phyloP scores from a whole-genome alignment of 2,797 vertebrate species.

The Anguilla anguilla region DNA sequence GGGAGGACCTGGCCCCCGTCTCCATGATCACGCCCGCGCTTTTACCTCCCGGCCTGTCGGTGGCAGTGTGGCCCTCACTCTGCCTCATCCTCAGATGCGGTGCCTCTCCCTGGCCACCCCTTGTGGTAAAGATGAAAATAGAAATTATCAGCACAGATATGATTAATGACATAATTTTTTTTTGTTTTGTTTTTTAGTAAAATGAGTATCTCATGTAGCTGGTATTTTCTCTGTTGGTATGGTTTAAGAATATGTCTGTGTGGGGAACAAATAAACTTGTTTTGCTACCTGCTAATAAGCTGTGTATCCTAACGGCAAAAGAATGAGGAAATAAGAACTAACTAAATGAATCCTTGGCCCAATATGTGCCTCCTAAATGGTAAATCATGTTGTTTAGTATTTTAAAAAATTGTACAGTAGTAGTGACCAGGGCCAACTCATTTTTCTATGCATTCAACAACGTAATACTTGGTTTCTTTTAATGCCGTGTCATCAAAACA shows the following conservation, averaged over 20 bases:
- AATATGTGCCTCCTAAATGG: neutral
- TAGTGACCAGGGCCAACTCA: neutral
- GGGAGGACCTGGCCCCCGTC: constrained; percentile 18
- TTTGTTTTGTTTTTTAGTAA: neutral
- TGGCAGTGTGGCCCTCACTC: neutral
- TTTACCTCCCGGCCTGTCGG: constrained; percentile 4
- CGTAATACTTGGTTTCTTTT: neutral
- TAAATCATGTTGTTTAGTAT: neutral
- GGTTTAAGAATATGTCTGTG: too few species aligned
- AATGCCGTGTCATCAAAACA: neutral
- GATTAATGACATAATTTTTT: neutral
- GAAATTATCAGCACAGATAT: neutral
- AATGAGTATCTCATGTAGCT: neutral
- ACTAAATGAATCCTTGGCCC: neutral
- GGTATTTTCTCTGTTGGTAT: neutral
- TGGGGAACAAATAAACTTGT: too few species aligned
- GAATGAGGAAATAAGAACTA: too few species aligned
- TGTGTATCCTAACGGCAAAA: neutral
- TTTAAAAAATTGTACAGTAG: neutral
- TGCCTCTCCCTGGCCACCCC: constrained; percentile 12
- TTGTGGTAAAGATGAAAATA: neutral
- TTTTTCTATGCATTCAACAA: neutral
- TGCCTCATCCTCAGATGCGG: constrained; percentile 15
- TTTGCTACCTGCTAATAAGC: too few species aligned
- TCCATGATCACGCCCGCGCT: constrained; percentile 3